A percentile compares a stretch with the other conserved stretches of the same genome.
Conservation (phyloP, 2,797 vertebrate species). For the Falco cherrug region DNA sequence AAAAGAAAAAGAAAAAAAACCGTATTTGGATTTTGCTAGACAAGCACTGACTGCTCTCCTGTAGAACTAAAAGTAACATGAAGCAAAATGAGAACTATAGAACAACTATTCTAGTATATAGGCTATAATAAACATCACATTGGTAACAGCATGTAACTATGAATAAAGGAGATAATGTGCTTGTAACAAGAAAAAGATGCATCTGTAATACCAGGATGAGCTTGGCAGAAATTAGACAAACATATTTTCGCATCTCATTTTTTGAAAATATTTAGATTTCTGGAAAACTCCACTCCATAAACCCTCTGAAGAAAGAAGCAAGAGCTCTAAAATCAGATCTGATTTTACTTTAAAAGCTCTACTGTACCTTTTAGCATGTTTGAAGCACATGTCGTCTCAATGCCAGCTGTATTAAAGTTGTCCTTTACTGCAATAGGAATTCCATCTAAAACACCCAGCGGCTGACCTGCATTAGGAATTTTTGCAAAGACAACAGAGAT, state of each 20-base stretch:
- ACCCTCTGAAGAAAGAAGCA: neutral
- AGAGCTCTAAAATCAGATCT: neutral
- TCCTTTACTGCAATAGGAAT: conserved; percentile 95
- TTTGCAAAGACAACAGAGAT: neutral
- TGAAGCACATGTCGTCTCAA: conserved; percentile 95
- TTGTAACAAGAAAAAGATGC: neutral
- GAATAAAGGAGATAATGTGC: neutral
- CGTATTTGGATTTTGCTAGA: neutral
- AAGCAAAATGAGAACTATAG: neutral
- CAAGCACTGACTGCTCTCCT: neutral
- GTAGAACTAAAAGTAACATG: neutral
- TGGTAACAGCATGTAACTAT: neutral
- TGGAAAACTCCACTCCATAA: neutral
- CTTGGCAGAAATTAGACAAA: neutral
- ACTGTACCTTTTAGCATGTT: conserved; percentile 90
- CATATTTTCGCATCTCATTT: neutral
- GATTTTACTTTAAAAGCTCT: neutral
- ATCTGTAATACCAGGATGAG: neutral
- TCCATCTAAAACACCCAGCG: conserved; percentile 89
- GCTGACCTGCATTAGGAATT: conserved; percentile 76
- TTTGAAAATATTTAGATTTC: neutral
- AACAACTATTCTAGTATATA: neutral
- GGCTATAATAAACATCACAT: neutral
- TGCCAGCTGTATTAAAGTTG: conserved; percentile 90
- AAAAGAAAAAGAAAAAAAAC: neutral